Evolutionary conservation across 1,140 invertebrate genomes (phyloP).

Genomic region (Drosophila bocki): DNA sequence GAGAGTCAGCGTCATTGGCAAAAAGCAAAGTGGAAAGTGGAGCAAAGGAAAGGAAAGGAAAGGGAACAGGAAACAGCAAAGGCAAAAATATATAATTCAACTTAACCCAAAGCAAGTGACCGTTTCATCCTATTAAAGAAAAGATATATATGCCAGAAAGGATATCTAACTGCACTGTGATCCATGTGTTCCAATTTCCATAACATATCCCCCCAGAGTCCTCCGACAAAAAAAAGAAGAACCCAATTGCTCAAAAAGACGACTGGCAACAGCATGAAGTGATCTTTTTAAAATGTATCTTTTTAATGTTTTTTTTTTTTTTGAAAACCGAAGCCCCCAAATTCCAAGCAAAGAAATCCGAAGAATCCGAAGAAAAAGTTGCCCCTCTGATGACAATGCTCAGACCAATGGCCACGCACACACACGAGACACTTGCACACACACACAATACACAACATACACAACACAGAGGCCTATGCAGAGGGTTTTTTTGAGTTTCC

Average conservation of each 20-base stretch:
- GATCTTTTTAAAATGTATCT: constrained; percentile 43
- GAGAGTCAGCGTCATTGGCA: constrained; percentile 9
- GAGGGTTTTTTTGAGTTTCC: neutral
- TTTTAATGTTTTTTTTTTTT: constrained; percentile 20
- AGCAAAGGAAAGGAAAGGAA: neutral
- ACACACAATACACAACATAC: neutral
- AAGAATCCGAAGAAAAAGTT: constrained; percentile 2
- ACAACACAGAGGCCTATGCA: neutral
- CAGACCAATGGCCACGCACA: constrained; percentile 13
- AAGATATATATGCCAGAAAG: neutral
- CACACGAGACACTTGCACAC: neutral
- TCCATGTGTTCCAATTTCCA: constrained; percentile 15
- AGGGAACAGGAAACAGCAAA: neutral
- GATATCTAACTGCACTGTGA: constrained; percentile 9
- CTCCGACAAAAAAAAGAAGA: neutral
- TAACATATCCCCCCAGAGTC: constrained; percentile 20
- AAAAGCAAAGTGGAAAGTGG: neutral
- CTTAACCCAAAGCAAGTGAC: neutral
- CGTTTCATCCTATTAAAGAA: constrained; percentile 1
- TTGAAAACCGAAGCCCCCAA: neutral
- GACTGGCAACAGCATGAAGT: constrained; percentile 53
- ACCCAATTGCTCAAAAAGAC: constrained; percentile 38
- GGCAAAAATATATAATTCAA: neutral
- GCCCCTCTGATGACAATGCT: constrained; percentile 7
- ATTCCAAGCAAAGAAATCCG: neutral